Evolutionary conservation across 2,797 vertebrate genomes (phyloP), one percentile per base, ranked within the genome.

Genomic region (Bradypus variegatus): DNA sequence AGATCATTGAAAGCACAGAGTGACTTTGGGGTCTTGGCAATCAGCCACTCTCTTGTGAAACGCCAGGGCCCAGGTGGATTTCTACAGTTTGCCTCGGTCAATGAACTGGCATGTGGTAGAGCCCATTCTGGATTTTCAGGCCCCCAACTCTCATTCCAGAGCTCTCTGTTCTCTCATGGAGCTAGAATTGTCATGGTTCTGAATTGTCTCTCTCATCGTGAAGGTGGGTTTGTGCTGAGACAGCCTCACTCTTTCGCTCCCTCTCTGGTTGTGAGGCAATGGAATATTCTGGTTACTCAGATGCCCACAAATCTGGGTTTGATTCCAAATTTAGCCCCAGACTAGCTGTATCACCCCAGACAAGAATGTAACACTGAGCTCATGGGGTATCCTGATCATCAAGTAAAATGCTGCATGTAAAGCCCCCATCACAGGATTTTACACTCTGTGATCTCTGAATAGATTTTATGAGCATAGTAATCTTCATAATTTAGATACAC

Each of bases 61-160:
- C 31, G 25, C 10, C 53, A 78, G 78, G 53, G 70, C 33, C 41
- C 18, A 31, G 41, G 29, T 45, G 64, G 84, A 45, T 48, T 31
- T 55, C 31, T 50, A 33, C 0, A 1, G 25, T 53, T 85, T 79
- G 31, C 45, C 8, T 65, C 14, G 1, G 38, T 50, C 25, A 25
- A 11, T 5, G 45, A 45, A 10, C 5, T 2, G 23, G 29, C 27
- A 21, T 0, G 2, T 33, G 12, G 7, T 4, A 45, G 25, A 81
- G 50, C 19, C 45, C 19, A 1, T 55, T 19, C 14, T 18, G 55
- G 38, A 33, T 38, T 25, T 50, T 55, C 72, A 15, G 31, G 31
- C 10, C 41, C 55, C 41, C 21, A 2, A 11, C 76, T 48, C n/a
- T 64, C 31, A 8, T 0, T 31, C 65, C 8, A 5, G 65, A 14